These are phyloP conservation scores for Drosophila asahinai DNA, from an alignment of 1,140 invertebrate species.

Conservation along the genomic window DNA sequence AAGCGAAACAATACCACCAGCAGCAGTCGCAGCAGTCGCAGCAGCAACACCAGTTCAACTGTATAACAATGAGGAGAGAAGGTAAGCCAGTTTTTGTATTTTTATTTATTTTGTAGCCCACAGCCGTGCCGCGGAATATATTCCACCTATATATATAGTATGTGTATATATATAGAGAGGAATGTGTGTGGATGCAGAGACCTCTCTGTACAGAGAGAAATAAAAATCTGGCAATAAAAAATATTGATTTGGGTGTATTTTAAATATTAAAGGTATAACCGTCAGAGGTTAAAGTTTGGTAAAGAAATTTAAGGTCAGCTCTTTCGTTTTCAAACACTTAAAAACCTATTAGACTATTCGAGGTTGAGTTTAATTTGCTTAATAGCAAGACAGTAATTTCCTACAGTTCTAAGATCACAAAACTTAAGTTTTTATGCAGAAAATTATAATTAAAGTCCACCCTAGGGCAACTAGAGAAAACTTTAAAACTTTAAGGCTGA, in stretches of 20 bases:
- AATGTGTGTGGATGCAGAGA: conserved; percentile 35
- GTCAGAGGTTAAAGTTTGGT: background rate
- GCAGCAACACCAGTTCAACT: conserved; percentile 59
- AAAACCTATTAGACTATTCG: conserved; percentile 6
- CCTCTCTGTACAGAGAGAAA: conserved; percentile 2
- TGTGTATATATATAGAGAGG: background rate
- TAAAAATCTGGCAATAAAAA: background rate
- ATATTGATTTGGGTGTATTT: conserved; percentile 6
- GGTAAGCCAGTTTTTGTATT: conserved; percentile 79
- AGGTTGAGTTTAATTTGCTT: conserved; percentile 16
- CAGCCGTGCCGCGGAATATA: conserved; percentile 53
- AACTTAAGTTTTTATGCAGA: too few relatives aligned
- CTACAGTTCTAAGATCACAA: conserved; percentile 8
- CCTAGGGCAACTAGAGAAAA: background rate
- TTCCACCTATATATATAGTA: conserved; percentile 16
- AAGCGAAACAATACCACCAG: conserved; percentile 71
- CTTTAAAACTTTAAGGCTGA: background rate
- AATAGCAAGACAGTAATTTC: conserved; percentile 6
- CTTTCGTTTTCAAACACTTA: background rate
- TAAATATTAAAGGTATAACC: conserved; percentile 1
- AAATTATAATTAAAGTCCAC: background rate
- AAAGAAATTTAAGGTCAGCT: background rate
- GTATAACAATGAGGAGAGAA: conserved; percentile 82
- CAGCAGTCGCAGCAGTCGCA: conserved; percentile 14
- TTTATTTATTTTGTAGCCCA: conserved; percentile 60